phyloP scores from a whole-genome alignment of 1,140 invertebrate genomes.

The Dreissena rostriformis region DNA sequence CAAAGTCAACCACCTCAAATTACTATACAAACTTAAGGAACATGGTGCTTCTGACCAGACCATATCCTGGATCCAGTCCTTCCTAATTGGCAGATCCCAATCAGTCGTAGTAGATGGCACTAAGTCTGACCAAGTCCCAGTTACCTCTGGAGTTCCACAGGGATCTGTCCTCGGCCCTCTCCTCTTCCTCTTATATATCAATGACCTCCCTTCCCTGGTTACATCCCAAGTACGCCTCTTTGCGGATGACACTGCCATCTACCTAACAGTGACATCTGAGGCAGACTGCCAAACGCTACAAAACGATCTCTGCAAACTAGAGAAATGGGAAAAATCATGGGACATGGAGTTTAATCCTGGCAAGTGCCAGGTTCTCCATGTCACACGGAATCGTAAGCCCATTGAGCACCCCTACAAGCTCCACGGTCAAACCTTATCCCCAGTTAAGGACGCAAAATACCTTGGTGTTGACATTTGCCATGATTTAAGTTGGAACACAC shows the following conservation, averaged over 20 bases:
- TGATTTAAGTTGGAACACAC: slow-evolving; percentile 2
- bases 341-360: slow-evolving; percentile 1
- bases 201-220: neutral
- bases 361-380: slow-evolving; percentile 15
- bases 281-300: neutral
- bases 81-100: slow-evolving; percentile 28
- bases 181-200: slow-evolving; percentile 13
- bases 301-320: slow-evolving; percentile 2
- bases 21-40: slow-evolving; percentile 12
- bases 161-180: slow-evolving; percentile 46
- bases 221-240: slow-evolving; percentile 24
- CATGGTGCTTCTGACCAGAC: slow-evolving; percentile 37
- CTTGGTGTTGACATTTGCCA: slow-evolving; percentile 11
- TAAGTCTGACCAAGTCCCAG: slow-evolving; percentile 2
- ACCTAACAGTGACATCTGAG: slow-evolving; percentile 16
- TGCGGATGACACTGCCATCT: slow-evolving; percentile 24
- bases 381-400: neutral
- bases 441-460: slow-evolving; percentile 1
- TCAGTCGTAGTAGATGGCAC: slow-evolving; percentile 34
- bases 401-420: neutral
- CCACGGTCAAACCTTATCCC: neutral
- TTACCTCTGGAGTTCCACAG: slow-evolving; percentile 55
- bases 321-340: neutral
- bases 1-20: slow-evolving; percentile 33
- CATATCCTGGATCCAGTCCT: slow-evolving; percentile 34